Conservation (phyloP, 2,888 invertebrate species). For the Vesta saturnalis region DNA sequence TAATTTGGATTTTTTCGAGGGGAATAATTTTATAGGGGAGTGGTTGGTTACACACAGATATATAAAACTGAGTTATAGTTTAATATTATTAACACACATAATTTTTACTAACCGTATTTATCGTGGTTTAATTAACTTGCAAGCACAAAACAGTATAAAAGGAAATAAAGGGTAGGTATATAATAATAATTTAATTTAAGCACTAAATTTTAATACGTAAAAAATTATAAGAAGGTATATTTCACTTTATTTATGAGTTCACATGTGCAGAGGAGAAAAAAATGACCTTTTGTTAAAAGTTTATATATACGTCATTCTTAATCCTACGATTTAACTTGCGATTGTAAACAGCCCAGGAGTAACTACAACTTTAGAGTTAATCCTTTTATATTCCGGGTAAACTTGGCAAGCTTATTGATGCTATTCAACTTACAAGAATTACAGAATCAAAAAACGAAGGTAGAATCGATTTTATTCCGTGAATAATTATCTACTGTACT, state of each 20-base stretch:
- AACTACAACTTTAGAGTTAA: background rate
- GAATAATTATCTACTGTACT: background rate
- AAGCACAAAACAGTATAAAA: background rate
- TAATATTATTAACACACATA: background rate
- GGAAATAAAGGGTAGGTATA: background rate
- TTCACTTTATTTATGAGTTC: too few relatives aligned
- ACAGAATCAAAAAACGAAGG: background rate
- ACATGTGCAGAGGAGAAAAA: too few relatives aligned
- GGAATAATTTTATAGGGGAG: slow-evolving; percentile 35
- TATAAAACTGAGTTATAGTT: background rate
- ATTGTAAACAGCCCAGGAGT: background rate
- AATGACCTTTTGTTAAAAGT: too few relatives aligned
- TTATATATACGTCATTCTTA: background rate
- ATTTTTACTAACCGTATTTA: background rate
- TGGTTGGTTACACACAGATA: too few relatives aligned
- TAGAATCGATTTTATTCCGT: background rate
- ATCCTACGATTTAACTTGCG: background rate
- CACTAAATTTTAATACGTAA: too few relatives aligned
- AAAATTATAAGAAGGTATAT: too few relatives aligned
- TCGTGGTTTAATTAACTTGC: slow-evolving; percentile 1
- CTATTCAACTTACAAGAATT: background rate
- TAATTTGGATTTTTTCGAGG: slow-evolving; percentile 30
- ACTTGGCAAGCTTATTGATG: slow-evolving; percentile 2
- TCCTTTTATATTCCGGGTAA: slow-evolving; percentile 2
- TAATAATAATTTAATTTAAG: too few relatives aligned